Base-by-base conservation (phyloP, 2,113 vertebrate genomes). In the Myrmecobius fasciatus region DNA sequence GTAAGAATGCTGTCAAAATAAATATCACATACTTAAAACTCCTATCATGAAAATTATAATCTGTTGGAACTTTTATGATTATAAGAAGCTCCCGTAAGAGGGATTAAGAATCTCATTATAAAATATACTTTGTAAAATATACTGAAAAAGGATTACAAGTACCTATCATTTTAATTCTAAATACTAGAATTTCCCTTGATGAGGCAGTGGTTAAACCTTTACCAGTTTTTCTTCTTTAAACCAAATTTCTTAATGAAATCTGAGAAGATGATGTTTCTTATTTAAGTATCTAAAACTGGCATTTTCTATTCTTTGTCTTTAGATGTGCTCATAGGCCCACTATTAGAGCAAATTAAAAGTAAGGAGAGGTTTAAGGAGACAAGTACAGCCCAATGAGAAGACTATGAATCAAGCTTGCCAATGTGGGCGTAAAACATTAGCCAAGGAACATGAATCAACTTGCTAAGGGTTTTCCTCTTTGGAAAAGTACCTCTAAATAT, bases 401-500 rank as follows among this genome's bases (percentile, higher is more conserved):
- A 93, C 49, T 2, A 0, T 60, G 96, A 94, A 90, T 90, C 92
- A 90, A 94, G 88, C 75, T 89, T 9, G 56, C 67, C 56, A 4
- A 92, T 93, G 91, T 52, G 91, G 95, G 91, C 10, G 51, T 83
- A 89, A 17, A 46, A 36, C 28, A 22, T 83, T 95, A 83, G 60
- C 60, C 89, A 91, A 90, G 95, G 25, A 90, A 9, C 49, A 88
- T 96, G 98, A 98, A 95, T 96, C 95, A 96, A 96, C 96, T 98
- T 96, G 98, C 96, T 92, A 4, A 25, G 67, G 93, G 94, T 96
- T 96, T 96, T 54, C 94, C 94, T 96, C 43, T 94, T 96, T 97
- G 94, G 95, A 97, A 97, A 0, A 95, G 92, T 3, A 10, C 60
- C 93, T 97, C 94, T 92, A 95, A 22, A 43, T 52, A 89, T 93